phyloP scores from a whole-genome alignment of 2,113 vertebrate species.

The Phaetusa simplex region DNA sequence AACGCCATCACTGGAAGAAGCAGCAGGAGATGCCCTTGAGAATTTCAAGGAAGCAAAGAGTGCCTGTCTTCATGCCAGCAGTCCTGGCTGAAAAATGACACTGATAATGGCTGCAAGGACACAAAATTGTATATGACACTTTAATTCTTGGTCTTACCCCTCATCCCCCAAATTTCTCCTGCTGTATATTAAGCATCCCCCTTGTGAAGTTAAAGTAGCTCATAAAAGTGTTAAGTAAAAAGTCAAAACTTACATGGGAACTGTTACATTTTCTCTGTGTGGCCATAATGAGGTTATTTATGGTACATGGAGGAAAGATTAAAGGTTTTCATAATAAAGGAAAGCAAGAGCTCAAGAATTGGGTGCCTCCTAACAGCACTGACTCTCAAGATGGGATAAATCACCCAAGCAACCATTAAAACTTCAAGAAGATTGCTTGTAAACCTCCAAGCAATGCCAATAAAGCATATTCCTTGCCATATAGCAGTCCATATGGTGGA shows the following conservation, averaged over 20 bases:
- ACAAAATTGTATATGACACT: not conserved
- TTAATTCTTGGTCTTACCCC: not conserved
- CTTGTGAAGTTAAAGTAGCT: slow-evolving; percentile 50
- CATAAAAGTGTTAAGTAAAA: slow-evolving; percentile 60
- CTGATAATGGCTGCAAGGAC: not conserved
- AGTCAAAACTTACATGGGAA: slow-evolving; percentile 56
- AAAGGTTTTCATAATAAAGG: slow-evolving; percentile 80
- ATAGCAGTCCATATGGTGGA: slow-evolving; percentile 58
- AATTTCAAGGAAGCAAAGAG: not conserved
- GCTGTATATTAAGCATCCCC: not conserved
- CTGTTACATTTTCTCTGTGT: slow-evolving; percentile 72
- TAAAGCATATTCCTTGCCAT: slow-evolving; percentile 64
- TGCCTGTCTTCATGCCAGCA: not conserved
- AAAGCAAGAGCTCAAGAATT: slow-evolving; percentile 68
- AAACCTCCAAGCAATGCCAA: slow-evolving; percentile 71
- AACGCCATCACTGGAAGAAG: not conserved
- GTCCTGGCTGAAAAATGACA: not conserved
- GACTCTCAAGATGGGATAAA: slow-evolving; percentile 77
- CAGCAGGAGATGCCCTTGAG: not conserved
- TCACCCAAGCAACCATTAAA: slow-evolving; percentile 80
- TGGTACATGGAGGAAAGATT: slow-evolving; percentile 74
- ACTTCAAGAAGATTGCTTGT: slow-evolving; percentile 79
- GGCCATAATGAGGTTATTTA: slow-evolving; percentile 80
- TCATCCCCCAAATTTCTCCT: not conserved
- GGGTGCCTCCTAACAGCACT: slow-evolving; percentile 68